Evolutionary conservation across 2,888 invertebrate species (phyloP).

Genomic region (Lasioglossum villosulum): DNA sequence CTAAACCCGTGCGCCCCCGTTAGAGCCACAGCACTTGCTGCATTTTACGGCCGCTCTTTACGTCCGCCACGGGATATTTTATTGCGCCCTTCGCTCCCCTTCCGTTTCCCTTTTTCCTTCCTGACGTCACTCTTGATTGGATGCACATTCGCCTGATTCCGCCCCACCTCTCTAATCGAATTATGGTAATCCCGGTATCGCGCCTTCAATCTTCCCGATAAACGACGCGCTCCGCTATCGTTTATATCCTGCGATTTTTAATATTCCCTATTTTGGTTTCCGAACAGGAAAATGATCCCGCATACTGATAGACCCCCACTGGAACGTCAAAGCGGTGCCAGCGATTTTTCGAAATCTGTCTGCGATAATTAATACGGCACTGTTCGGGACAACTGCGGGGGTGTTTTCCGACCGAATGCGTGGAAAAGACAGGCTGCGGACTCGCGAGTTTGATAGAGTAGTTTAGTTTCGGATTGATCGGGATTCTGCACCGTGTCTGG

Average conservation of each 20-base stretch:
- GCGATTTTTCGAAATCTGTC: constrained; percentile 9
- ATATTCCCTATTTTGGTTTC: constrained; percentile 10
- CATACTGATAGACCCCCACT: background rate
- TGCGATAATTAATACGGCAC: constrained; percentile 12
- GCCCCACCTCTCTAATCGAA: constrained; percentile 60
- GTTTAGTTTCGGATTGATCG: background rate
- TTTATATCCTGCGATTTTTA: constrained; percentile 28
- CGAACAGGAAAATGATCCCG: background rate
- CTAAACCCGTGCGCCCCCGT: constrained; percentile 60
- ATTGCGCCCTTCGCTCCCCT: constrained; percentile 53
- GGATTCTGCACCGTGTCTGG: background rate
- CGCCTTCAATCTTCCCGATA: constrained; percentile 46
- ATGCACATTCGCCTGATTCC: constrained; percentile 57
- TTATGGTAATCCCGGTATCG: constrained; percentile 66
- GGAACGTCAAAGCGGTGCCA: background rate
- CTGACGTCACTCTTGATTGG: constrained; percentile 53
- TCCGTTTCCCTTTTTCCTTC: constrained; percentile 20
- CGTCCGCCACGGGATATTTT: constrained; percentile 63
- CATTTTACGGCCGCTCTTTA: constrained; percentile 71
- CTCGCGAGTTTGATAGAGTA: constrained; percentile 12
- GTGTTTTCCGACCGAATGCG: background rate
- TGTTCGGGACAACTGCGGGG: background rate
- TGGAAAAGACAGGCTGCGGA: background rate
- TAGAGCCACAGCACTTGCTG: constrained; percentile 62
- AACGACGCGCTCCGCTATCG: constrained; percentile 18